Base-by-base conservation (phyloP, 2,888 invertebrate species). In the Campaea margaritaria region DNA sequence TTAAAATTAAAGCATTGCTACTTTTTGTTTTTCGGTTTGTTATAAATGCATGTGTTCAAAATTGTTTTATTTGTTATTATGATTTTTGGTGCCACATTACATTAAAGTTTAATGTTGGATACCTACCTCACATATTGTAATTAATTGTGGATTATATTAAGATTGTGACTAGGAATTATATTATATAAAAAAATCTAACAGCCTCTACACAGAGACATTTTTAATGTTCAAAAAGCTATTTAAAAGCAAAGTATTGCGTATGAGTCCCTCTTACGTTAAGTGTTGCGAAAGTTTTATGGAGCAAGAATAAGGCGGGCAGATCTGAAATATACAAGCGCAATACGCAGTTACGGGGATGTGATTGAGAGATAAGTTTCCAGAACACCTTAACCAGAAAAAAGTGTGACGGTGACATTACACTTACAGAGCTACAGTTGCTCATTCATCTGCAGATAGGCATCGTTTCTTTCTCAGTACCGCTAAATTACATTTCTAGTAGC, bases 401-500 rank as follows among this genome's bases (percentile, higher is more conserved):
- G 82, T 87, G 86, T 86, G 80, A 81, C 81, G 85, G 83, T 83
- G 79, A 81, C 81, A 72, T 74, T 76, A 80, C 76, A 81, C 82
- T 81, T 82, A 83, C 85, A 79, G 81, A 81, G 82, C 80, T 79
- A 84, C 86, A 79, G 81, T 82, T 77, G 82, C 83, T 82, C 87
- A 89, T 89, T 83, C 86, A 87, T 84, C 82, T 85, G 79, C 70
- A 82, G 91, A 91, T 89, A 85, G 85, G 78, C 81, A 89, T 91
- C 88, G 78, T 80, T 83, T 86, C 81, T 87, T 89, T 89, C 89
- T 83, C 81, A 78, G 90, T 91, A 89, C 91, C 89, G 91, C 91
- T 90, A 91, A 89, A 91, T 89, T 86, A 87, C 89, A 84, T 84
- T 88, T 89, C 89, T 91, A 91, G 91, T 89, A 89, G 91, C 89